Evolutionary conservation across 1,140 invertebrate genomes (phyloP), one percentile per base, ranked within the genome.

Genomic region (Centruroides sculpturatus): DNA sequence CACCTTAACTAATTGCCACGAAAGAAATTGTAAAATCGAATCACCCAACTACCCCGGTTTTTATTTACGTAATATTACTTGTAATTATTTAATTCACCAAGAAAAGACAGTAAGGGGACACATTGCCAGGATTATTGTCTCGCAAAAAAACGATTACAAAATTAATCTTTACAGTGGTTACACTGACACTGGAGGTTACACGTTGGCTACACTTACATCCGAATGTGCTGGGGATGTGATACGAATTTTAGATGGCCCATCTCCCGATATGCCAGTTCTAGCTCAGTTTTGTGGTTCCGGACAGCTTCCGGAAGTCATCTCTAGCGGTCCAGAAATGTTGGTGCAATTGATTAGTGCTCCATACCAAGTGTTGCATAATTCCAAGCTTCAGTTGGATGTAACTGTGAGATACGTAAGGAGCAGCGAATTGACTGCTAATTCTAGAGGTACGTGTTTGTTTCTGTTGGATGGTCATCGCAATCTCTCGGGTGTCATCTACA

Each of bases 341-440:
- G 86, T 92, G 34, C 87, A 91, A 74, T 89, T 92, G 72, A 87
- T 85, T 60, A 89, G 87, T 12, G 90, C 87, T 46, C 86, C 87
- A 5, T 91, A 85, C 73, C 88, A 89, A 66, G 89, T 87, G 62
- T 87, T 91, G 72, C 77, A 83, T 64, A 83, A 83, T 50, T 83
- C 65, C 5, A 55, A 61, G 11, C 62, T 92, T 73, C 88, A 91
- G 69, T 74, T 91, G 4, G 85, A 89, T 78, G 87, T 90, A 35
- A 83, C 83, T 68, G 86, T 85, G 66, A 89, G 89, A 69, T 41
- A 41, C 41, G 41, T 41, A 41, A 41, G 41, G 41, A 41, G 41
- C 8, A 41, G 8, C 41, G 41, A 41, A 3, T 8, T 41, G 41
- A 41, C 41, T 5, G 41, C 41, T 41, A 41, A 41, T 41, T 51